Conservation (phyloP, 2,888 invertebrate genomes). For the Eupeodes latifasciatus region DNA sequence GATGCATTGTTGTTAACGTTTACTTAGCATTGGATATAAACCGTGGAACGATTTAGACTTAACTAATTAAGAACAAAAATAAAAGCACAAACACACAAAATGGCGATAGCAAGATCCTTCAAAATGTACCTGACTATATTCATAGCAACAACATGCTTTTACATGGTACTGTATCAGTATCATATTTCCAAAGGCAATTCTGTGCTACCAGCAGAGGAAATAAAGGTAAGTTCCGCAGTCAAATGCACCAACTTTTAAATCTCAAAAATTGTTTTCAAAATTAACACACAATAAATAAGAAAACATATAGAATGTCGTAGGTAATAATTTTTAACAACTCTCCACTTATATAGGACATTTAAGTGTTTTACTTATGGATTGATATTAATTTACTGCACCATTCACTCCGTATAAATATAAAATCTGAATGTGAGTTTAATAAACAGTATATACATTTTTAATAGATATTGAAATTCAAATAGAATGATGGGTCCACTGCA, state of each 20-base stretch:
- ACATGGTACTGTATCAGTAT: conserved; percentile 87
- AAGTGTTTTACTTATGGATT: conserved; percentile 44
- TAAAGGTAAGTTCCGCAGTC: conserved; percentile 80
- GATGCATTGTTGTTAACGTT: conserved; percentile 36
- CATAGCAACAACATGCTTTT: conserved; percentile 86
- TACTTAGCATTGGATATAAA: conserved; percentile 34
- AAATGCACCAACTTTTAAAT: neutral
- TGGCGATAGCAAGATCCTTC: conserved; percentile 85
- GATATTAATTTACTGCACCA: conserved; percentile 57
- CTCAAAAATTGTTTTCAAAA: neutral
- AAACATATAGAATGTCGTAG: conserved; percentile 7
- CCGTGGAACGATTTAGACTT: neutral
- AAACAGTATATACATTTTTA: too few relatives aligned
- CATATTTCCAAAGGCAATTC: conserved; percentile 86
- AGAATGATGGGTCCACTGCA: conserved; percentile 29
- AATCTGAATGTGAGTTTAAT: conserved; percentile 47
- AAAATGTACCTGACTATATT: conserved; percentile 88
- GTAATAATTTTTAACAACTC: conserved; percentile 4
- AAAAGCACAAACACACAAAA: conserved; percentile 77
- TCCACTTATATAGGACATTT: conserved; percentile 35
- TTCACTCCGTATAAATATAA: conserved; percentile 35
- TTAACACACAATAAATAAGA: neutral
- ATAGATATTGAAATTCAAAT: conserved; percentile 11
- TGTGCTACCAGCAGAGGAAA: conserved; percentile 81
- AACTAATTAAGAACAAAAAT: conserved; percentile 13